These are phyloP conservation scores for Cremastobaeus sp. DNA, from an alignment of 2,888 invertebrate genomes.

Conservation along the genomic window DNA sequence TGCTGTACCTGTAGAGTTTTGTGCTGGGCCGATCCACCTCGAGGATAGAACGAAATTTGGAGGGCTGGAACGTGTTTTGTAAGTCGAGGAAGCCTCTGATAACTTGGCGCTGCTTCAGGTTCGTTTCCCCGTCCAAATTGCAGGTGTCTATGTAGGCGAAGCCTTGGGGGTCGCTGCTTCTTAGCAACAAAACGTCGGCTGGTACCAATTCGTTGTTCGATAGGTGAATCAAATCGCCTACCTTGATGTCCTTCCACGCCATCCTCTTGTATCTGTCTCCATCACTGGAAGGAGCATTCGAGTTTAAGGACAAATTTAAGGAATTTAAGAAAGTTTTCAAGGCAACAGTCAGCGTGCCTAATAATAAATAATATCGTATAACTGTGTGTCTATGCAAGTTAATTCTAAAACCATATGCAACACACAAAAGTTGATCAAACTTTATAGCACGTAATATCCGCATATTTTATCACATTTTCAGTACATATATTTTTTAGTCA, in stretches of 20 bases:
- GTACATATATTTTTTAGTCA: no score
- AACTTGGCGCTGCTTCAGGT: constrained; percentile 94
- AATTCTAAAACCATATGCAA: no score
- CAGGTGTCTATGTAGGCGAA: constrained; percentile 97
- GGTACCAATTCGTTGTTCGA: constrained; percentile 98
- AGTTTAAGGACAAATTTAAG: no score
- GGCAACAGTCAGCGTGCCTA: no score
- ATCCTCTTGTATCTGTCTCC: constrained; percentile 89
- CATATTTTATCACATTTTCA: no score
- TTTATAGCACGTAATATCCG: no score
- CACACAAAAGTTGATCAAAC: no score
- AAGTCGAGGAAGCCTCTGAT: constrained; percentile 87
- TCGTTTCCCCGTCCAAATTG: constrained; percentile 97
- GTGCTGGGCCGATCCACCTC: constrained; percentile 97
- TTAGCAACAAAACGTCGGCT: constrained; percentile 94
- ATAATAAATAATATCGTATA: no score
- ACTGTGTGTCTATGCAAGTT: no score
- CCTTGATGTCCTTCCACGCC: constrained; percentile 93
- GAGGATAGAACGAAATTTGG: constrained; percentile 89
- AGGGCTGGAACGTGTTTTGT: constrained; percentile 87
- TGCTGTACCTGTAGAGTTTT: constrained; percentile 87
- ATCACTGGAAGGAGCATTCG: constrained; percentile 81
- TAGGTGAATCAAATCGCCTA: constrained; percentile 96
- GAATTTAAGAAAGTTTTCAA: no score
- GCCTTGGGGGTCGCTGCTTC: constrained; percentile 92